These are phyloP conservation scores for Brachypodius melanocephalos DNA, from an alignment of 2,113 vertebrate genomes.

Conservation along the genomic window DNA sequence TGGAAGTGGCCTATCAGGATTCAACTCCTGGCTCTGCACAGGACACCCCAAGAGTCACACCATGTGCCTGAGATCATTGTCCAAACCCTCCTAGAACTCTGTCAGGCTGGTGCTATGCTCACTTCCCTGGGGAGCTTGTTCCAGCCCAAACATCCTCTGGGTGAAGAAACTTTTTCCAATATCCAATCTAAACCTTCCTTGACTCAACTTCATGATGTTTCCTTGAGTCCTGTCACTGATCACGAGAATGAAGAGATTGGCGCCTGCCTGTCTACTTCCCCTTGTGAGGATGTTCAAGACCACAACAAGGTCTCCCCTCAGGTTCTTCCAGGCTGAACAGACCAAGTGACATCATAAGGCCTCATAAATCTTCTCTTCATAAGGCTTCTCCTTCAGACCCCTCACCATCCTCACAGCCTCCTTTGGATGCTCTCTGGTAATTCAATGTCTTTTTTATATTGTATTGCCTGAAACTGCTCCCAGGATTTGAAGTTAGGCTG, in stretches of 20 bases:
- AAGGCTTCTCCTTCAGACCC: not conserved
- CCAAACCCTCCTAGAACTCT: not conserved
- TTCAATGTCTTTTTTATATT: not conserved
- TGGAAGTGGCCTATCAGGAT: not conserved
- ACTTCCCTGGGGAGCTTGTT: not conserved
- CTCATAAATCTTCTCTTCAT: not conserved
- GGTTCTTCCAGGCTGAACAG: not conserved
- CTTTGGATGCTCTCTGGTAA: not conserved
- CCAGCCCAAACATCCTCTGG: no score
- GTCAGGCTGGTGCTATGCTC: not conserved
- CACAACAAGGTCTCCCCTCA: not conserved
- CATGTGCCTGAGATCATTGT: not conserved
- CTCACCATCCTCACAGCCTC: not conserved
- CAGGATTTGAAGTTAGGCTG: not conserved
- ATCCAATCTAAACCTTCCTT: not conserved
- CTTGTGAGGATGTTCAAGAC: rapidly evolving
- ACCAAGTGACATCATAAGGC: not conserved
- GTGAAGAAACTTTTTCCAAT: not conserved
- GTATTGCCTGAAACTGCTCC: not conserved
- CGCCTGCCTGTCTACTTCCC: no score
- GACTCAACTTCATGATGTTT: not conserved
- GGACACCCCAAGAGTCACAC: not conserved
- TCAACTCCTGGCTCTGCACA: not conserved
- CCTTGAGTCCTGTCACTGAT: not conserved
- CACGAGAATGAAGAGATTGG: not conserved